These are phyloP conservation scores for Hydractinia echinata DNA, from an alignment of 30 jellyfish, hydroid and myxozoan species.

Conservation along the genomic window DNA sequence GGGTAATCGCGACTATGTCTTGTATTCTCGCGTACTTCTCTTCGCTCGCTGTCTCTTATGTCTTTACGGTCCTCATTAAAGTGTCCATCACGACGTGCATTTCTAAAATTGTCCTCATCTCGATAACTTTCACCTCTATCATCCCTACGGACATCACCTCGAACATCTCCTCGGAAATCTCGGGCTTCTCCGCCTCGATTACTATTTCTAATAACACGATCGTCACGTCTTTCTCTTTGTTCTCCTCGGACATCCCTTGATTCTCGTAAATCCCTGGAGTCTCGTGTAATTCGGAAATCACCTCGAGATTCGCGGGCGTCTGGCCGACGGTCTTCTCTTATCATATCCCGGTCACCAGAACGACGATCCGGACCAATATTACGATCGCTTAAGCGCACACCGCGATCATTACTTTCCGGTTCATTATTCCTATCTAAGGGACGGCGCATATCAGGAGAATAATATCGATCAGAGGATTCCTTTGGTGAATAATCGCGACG, in stretches of 20 bases:
- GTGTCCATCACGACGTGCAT: background rate
- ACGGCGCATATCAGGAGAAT: conserved; percentile 11
- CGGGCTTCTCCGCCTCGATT: background rate
- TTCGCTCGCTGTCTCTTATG: background rate
- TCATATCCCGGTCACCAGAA: no score
- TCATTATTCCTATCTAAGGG: background rate
- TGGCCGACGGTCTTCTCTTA: background rate
- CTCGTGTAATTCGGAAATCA: background rate
- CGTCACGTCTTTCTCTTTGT: background rate
- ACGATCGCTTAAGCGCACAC: background rate
- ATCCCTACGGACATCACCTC: conserved; percentile 5
- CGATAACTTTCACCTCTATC: background rate
- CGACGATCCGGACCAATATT: no score
- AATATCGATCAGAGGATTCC: background rate
- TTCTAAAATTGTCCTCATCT: background rate
- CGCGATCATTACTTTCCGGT: background rate
- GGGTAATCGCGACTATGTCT: conserved; percentile 11
- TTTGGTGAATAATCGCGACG: background rate
- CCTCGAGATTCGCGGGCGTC: conserved; percentile 20
- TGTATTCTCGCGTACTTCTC: background rate
- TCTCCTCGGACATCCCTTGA: conserved; percentile 19
- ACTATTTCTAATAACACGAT: background rate
- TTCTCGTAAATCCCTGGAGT: background rate
- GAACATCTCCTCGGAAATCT: background rate
- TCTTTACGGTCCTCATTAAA: background rate